Conservation (phyloP, 2,797 vertebrate genomes). For the Gymnothorax reevesii region DNA sequence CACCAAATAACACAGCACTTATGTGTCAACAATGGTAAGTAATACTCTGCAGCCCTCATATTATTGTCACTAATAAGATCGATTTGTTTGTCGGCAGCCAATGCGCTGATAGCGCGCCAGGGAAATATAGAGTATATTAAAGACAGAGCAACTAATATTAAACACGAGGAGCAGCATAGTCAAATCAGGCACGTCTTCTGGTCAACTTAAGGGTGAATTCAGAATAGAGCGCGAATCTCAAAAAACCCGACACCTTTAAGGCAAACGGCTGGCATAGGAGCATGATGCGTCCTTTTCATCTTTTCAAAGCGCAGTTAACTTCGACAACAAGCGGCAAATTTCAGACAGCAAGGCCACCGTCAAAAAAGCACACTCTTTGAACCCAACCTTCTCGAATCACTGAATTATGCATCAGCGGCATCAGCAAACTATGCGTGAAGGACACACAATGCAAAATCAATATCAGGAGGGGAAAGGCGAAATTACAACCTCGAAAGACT, state of each 20-base stretch:
- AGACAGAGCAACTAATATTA: neutral
- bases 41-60: neutral
- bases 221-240: neutral
- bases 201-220: neutral
- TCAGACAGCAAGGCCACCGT: neutral
- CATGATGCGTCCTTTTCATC: neutral
- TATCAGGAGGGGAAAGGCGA: neutral
- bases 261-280: neutral
- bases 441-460: conserved; percentile 11
- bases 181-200: neutral
- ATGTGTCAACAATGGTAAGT: neutral
- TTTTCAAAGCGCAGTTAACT: neutral
- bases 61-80: neutral
- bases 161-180: neutral
- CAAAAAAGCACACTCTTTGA: neutral
- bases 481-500: conserved; percentile 3
- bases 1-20: neutral
- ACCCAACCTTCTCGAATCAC: conserved; percentile 13
- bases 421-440: neutral
- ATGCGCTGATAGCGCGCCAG: neutral
- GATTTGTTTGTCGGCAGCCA: neutral
- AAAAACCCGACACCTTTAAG: neutral
- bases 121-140: neutral
- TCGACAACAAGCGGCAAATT: neutral
- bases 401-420: neutral